phyloP scores from a whole-genome alignment of 2,888 invertebrate species.

The Leptodirus hochenwartii region DNA sequence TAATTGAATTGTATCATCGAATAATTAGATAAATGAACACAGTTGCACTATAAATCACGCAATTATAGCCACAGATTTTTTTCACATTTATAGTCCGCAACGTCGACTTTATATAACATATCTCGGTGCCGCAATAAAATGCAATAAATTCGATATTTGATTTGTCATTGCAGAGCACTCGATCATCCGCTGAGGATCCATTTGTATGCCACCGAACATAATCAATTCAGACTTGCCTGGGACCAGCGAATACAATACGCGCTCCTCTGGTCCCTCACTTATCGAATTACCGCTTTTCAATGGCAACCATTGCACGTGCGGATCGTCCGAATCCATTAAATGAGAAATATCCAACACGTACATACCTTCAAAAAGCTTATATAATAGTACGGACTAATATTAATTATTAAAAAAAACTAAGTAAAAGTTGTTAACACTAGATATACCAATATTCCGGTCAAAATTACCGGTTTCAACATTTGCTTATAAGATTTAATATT shows the following conservation, averaged over 20 bases:
- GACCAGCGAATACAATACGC: constrained; percentile 77
- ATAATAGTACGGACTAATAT: constrained; percentile 42
- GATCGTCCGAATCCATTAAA: constrained; percentile 42
- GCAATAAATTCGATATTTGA: constrained; percentile 58
- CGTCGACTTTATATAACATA: constrained; percentile 44
- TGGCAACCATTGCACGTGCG: constrained; percentile 49
- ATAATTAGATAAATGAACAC: no score
- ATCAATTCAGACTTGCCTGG: constrained; percentile 83
- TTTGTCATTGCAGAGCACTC: constrained; percentile 31
- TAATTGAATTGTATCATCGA: no score
- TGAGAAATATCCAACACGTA: constrained; percentile 73
- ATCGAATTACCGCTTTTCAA: constrained; percentile 32
- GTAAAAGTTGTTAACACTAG: no score
- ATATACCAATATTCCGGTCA: no score
- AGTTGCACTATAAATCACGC: no score
- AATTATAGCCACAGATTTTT: no score
- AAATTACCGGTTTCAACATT: no score
- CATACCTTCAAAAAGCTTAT: constrained; percentile 59
- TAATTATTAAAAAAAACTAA: no score
- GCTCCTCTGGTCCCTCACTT: constrained; percentile 66
- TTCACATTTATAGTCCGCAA: no score
- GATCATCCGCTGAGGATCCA: constrained; percentile 45
- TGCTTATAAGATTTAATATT: no score
- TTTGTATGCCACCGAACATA: constrained; percentile 91
- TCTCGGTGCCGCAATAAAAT: constrained; percentile 55